Evolutionary conservation across 2,797 vertebrate genomes (phyloP).

Genomic region (Tapera naevia): DNA sequence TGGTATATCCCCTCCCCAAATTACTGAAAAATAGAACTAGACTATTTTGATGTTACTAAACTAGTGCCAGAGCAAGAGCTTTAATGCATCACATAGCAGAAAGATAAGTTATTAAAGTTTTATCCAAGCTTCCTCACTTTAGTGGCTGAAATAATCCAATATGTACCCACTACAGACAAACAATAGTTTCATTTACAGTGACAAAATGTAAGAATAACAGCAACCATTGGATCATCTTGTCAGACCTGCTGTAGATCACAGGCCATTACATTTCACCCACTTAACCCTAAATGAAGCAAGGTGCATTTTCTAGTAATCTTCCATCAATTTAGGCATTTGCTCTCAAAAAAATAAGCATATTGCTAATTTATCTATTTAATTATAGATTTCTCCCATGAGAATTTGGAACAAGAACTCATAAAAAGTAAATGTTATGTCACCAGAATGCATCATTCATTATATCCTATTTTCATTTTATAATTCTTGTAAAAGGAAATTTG

Average conservation of each 20-base stretch:
- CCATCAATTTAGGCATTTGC: slow-evolving; percentile 16
- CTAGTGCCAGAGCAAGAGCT: background rate
- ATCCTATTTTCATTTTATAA: background rate
- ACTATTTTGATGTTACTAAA: background rate
- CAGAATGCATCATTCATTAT: background rate
- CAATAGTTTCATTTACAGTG: background rate
- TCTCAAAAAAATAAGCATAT: slow-evolving; percentile 24
- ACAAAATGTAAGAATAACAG: background rate
- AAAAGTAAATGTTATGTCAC: slow-evolving; percentile 9
- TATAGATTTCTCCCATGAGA: background rate
- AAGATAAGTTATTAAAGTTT: slow-evolving; percentile 38
- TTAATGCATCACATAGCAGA: background rate
- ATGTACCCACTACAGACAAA: background rate
- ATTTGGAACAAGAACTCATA: background rate
- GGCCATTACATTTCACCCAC: background rate
- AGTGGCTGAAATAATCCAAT: background rate
- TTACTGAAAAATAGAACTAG: slow-evolving; percentile 1
- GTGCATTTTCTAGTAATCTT: background rate
- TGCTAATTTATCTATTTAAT: slow-evolving; percentile 17
- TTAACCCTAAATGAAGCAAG: background rate
- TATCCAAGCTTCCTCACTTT: slow-evolving; percentile 18
- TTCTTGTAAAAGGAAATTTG: background rate
- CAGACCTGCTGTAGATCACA: background rate
- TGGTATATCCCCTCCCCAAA: background rate
- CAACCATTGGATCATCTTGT: background rate